Conservation (phyloP, 2,797 vertebrate species). For the Pangasius djambal region DNA sequence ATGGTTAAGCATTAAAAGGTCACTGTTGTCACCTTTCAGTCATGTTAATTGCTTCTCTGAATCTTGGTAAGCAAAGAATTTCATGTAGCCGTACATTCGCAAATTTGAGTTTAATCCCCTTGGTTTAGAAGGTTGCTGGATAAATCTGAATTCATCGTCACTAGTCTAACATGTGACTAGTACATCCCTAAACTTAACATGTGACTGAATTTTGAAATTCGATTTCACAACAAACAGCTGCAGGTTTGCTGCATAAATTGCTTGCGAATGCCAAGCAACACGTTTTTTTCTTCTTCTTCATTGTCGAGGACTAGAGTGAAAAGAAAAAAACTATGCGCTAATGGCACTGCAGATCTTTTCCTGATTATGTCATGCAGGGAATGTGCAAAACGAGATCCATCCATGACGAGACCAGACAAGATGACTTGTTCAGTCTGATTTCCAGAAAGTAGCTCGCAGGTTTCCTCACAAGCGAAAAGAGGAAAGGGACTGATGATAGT, state of each 20-base stretch:
- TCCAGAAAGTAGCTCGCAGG: background rate
- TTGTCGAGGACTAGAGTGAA: background rate
- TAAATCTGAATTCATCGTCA: background rate
- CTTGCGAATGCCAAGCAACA: background rate
- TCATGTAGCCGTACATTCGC: background rate
- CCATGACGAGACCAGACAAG: conserved; percentile 12
- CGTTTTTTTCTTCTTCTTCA: background rate
- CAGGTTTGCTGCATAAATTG: background rate
- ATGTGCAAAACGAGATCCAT: background rate
- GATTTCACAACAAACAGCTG: background rate
- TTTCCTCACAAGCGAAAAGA: background rate
- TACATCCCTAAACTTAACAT: background rate
- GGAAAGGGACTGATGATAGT: background rate
- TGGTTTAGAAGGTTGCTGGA: background rate
- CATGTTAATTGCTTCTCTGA: background rate
- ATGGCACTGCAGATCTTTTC: background rate
- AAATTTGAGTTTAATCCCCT: background rate
- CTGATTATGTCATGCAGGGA: background rate
- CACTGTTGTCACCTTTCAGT: background rate
- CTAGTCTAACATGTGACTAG: background rate
- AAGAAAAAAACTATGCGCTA: background rate
- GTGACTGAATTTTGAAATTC: background rate
- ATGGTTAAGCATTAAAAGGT: background rate
- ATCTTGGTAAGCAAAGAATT: background rate
- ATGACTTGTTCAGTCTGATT: background rate